Evolutionary conservation across 2,888 invertebrate genomes (phyloP), one percentile per base, ranked within the genome.

Genomic region (Papilio elwesi): DNA sequence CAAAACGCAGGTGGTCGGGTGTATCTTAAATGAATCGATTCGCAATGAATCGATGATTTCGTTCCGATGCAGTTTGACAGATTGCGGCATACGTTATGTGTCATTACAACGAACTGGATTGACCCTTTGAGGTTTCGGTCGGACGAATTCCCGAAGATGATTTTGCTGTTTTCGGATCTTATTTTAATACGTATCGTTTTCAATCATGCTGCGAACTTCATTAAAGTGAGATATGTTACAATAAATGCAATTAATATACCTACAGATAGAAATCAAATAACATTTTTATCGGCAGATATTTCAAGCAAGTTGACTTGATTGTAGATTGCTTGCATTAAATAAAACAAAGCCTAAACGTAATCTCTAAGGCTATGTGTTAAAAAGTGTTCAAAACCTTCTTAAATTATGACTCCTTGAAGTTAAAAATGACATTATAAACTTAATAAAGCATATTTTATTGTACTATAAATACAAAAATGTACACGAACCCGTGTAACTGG

Each of bases 1-100:
- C 87, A 86, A 81, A 85, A 85, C 82, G 86, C 84, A 83, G 90
- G 92, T 91, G 90, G 91, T 87, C 91, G 82, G 36, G 48, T 15
- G 16, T 53, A n/a, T 47, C 65, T 55, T 53, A 52, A 52, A 71
- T 63, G 71, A 76, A 77, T 80, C 77, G 77, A 77, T 81, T 81
- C 78, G 82, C 76, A 75, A 83, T 86, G 85, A 87, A 84, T 85
- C 84, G 86, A 82, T 84, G 81, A 80, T 79, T 82, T 79, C 73
- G 74, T 77, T 78, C 76, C 79, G 77, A 78, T 81, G 74, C 74
- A 69, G 80, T 66, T 71, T 65, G 73, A 80, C 81, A 76, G 80
- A 81, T 82, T 78, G 79, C 79, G 77, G 74, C 76, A 75, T 78
- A 77, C 74, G 75, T 79, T 79, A 79, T 78, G 72, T 66, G 68